Conservation (phyloP, 1,140 invertebrate genomes). For the Cheumatopsyche charites region DNA sequence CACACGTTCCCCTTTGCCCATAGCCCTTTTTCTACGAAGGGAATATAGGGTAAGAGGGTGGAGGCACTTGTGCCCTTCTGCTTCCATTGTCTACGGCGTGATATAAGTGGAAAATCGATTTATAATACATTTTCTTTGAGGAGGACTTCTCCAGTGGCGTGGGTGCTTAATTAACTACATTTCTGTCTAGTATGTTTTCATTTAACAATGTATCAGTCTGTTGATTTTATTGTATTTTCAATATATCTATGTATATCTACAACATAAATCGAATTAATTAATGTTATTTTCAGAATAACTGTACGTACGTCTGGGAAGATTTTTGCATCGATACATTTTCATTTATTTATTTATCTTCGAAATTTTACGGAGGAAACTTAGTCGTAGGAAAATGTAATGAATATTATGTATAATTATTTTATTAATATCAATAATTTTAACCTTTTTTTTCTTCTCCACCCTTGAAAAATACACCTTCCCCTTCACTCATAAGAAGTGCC, state of each 20-base stretch:
- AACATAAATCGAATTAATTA: too few species aligned
- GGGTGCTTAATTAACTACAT: neutral
- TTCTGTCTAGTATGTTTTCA: neutral
- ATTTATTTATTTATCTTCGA: too few species aligned
- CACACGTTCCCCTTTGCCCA: slow-evolving; percentile 21
- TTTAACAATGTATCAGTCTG: neutral
- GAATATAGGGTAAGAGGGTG: too few species aligned
- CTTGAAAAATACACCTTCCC: neutral
- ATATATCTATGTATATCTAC: too few species aligned
- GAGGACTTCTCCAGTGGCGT: slow-evolving; percentile 41
- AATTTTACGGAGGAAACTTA: too few species aligned
- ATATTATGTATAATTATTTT: too few species aligned
- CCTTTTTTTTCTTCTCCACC: neutral
- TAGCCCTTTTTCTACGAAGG: slow-evolving; percentile 1
- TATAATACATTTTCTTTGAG: slow-evolving; percentile 48
- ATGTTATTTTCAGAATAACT: too few species aligned
- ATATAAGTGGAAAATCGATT: slow-evolving; percentile 50
- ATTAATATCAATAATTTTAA: neutral
- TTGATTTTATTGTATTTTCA: too few species aligned
- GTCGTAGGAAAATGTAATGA: too few species aligned
- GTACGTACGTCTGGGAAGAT: too few species aligned
- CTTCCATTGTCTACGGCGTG: slow-evolving; percentile 26
- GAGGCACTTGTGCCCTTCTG: slow-evolving; percentile 13
- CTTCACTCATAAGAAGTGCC: neutral
- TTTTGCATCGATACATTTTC: too few species aligned